These are phyloP conservation scores for Knipowitschia caucasica DNA, from an alignment of 2,797 vertebrate species.

Conservation along the genomic window DNA sequence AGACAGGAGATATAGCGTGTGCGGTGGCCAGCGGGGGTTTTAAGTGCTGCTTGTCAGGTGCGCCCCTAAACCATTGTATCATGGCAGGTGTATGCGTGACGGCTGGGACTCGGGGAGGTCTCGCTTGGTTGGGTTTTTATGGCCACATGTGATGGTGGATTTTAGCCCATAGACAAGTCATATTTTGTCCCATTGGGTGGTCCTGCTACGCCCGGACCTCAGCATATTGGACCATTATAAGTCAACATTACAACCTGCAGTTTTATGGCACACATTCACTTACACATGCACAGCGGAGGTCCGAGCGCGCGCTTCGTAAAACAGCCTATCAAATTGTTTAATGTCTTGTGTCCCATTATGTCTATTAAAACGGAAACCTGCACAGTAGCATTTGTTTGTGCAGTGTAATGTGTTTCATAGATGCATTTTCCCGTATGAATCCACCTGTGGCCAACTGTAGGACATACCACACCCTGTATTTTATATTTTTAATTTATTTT, in stretches of 20 bases:
- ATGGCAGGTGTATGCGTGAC: conserved; percentile 13
- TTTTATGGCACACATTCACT: conserved; percentile 10
- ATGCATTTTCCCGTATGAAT: not conserved
- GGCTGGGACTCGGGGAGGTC: conserved; percentile 12
- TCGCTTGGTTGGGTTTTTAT: conserved; percentile 32
- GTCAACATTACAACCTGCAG: conserved; percentile 31
- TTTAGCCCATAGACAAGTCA: conserved; percentile 23
- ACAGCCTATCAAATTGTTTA: not conserved
- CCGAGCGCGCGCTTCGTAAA: not conserved
- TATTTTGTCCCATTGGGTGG: conserved; percentile 27
- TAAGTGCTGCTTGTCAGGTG: conserved; percentile 43
- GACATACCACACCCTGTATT: too few species aligned
- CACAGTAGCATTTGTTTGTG: not conserved
- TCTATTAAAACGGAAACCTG: not conserved
- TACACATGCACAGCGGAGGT: conserved; percentile 13
- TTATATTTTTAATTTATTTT: too few species aligned
- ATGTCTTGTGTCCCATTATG: conserved; percentile 5
- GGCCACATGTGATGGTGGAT: conserved; percentile 25
- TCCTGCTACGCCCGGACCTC: conserved; percentile 16
- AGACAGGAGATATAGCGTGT: conserved; percentile 31
- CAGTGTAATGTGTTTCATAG: not conserved
- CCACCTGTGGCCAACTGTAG: too few species aligned
- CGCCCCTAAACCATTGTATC: conserved; percentile 26
- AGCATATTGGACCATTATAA: conserved; percentile 37
- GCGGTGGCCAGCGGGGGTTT: conserved; percentile 41